Base-by-base conservation (phyloP, 2,888 invertebrate species). In the Acronicta psi region DNA sequence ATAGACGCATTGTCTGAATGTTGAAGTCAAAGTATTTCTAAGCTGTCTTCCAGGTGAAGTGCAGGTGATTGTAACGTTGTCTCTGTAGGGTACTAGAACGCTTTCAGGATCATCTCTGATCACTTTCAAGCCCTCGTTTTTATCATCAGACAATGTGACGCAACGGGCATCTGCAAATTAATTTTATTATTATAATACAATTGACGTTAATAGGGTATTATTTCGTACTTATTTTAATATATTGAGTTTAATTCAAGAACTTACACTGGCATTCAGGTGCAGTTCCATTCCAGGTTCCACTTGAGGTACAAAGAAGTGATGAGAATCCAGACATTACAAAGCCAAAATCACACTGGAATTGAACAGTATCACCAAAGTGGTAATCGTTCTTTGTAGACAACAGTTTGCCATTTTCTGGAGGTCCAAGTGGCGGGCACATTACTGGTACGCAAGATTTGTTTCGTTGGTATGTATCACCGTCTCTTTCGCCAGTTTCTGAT, bases 381-480 rank as follows among this genome's bases (percentile, higher is more conserved):
- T 97, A 98, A 80, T 96, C 95, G 54, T 95, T 95, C 81, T 97
- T 97, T 0, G 98, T 98, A 0, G 98, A 96, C 9, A 98, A 87
- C 25, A 98, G 92, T 75, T 97, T 95, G 56, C 98, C 98, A 86
- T 98, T 98, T 86, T 98, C 98, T 0, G 98, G 98, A 3, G 96
- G 94, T 29, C 94, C 86, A 38, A 98, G 85, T 2, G 95, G 87
- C 6, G 98, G 97, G 74, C 98, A 99, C 97, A 98, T 98, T 2
- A 98, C 95, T 0, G 98, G 98, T 11, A 99, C 99, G 88, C 99
- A 99, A 29, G 99, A 98, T 92, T 99, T 99, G 86, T 99, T 99
- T 75, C 97, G 95, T 85, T 98, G 97, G 85, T 97, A 97, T 1
- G 96, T 95, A 83, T 99, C 99, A 0, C 98, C 98, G 80, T 98